Conservation (phyloP, 2,888 invertebrate species). For the Rotaria macrura region DNA sequence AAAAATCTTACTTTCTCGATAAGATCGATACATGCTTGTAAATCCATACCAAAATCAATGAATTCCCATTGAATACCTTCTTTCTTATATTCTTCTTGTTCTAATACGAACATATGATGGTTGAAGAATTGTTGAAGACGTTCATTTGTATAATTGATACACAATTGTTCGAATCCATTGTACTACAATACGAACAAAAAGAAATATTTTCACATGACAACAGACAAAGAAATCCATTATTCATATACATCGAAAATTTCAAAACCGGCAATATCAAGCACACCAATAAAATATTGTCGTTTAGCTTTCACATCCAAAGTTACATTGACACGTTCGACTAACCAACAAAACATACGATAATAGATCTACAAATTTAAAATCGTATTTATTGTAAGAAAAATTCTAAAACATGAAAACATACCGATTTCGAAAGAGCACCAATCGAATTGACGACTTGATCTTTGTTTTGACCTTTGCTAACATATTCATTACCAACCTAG, state of each 20-base stretch:
- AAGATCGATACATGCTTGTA: conserved; percentile 85
- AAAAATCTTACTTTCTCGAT: conserved; percentile 46
- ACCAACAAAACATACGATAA: conserved; percentile 59
- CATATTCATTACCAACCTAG: conserved; percentile 78
- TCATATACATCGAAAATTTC: conserved; percentile 80
- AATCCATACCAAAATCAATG: conserved; percentile 94
- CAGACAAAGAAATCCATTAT: neutral
- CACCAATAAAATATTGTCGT: conserved; percentile 97
- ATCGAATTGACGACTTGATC: conserved; percentile 57
- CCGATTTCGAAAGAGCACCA: conserved; percentile 51
- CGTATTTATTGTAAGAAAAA: too few relatives aligned
- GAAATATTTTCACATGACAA: neutral
- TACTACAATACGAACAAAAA: conserved; percentile 48
- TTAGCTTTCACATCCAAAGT: conserved; percentile 96
- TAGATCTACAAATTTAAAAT: conserved; percentile 46
- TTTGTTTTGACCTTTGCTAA: conserved; percentile 94
- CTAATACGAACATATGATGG: conserved; percentile 90
- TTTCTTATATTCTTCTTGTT: conserved; percentile 86
- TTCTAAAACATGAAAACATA: too few relatives aligned
- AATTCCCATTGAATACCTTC: conserved; percentile 90
- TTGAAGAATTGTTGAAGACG: conserved; percentile 96
- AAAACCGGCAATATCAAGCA: conserved; percentile 99
- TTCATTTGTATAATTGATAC: conserved; percentile 96
- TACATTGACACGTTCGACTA: conserved; percentile 98
- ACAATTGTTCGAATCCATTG: conserved; percentile 94